Evolutionary conservation across 2,797 vertebrate genomes (phyloP), one percentile per base, ranked within the genome.

Genomic region (Sparus aurata): DNA sequence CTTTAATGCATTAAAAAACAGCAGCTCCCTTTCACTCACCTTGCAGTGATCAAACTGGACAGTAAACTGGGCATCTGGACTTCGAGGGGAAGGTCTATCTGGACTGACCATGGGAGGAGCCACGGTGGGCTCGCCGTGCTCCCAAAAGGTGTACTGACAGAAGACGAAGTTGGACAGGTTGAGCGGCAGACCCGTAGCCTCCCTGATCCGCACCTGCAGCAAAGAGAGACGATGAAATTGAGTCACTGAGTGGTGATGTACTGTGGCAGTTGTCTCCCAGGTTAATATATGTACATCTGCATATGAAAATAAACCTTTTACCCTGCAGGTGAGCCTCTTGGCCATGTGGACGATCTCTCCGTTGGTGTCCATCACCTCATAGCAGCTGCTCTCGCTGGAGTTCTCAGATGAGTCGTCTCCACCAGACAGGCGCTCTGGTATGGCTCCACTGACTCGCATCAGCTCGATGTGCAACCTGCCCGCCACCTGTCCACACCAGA

Each of bases 61-160:
- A 0, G 95, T 96, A 87, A 97, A 98, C 87, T 97, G 97, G 23
- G 96, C 91, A 3, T 98, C 97, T 69, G 95, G 96, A 78, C 92
- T 95, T 68, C 93, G 95, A 23, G 95, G 91, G 20, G 96, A 95
- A 30, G 97, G 96, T 79, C 96, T 95, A 73, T 99, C 98, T 0
- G 98, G 98, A 89, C 97, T 97, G 81, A 99, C 97, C 89, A 98
- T 96, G 2, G 98, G 98, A 72, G 98, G 98, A 0, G 97, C 98
- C 80, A 99, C 97, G 0, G 96, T 95, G 55, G 97, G 96, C 69
- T 97, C 95, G 0, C 95, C 95, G 22, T 98, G 96, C 90, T 99
- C 98, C 98, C 98, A 99, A 93, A 99, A 99, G 0, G 96, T 97
- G 79, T 99, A 99, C 87, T 99, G 98, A 92, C 98, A 98, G 95